Evolutionary conservation across 2,888 invertebrate genomes (phyloP).

Genomic region (Drepana falcataria): DNA sequence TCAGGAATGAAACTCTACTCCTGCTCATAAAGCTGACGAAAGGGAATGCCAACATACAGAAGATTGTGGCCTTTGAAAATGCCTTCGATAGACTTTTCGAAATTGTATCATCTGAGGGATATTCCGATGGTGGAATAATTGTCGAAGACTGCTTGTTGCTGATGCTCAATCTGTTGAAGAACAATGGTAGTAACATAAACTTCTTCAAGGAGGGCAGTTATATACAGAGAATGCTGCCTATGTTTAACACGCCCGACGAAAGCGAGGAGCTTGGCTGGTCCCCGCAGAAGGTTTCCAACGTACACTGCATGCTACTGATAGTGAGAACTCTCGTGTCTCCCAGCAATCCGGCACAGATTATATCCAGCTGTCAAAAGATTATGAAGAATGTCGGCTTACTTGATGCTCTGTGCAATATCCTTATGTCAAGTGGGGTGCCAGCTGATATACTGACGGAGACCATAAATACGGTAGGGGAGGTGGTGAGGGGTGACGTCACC

Average conservation of each 20-base stretch:
- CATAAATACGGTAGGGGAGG: constrained; percentile 96
- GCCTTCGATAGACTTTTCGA: constrained; percentile 97
- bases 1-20: constrained; percentile 95
- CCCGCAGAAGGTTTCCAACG: constrained; percentile 95
- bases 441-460: constrained; percentile 97
- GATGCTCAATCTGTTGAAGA: constrained; percentile 94
- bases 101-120: constrained; percentile 94
- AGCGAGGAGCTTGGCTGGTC: constrained; percentile 89
- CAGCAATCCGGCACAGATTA: constrained; percentile 91
- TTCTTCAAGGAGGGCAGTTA: constrained; percentile 99
- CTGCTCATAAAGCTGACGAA: constrained; percentile 94
- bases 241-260: constrained; percentile 89
- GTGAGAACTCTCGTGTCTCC: constrained; percentile 96
- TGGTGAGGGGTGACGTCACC: constrained; percentile 91
- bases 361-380: constrained; percentile 90
- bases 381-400: constrained; percentile 88
- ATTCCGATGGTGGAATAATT: constrained; percentile 96
- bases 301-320: constrained; percentile 94
- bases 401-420: constrained; percentile 86
- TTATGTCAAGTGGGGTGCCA: constrained; percentile 98
- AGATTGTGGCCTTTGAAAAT: constrained; percentile 99
- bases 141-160: constrained; percentile 98
- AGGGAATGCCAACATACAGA: constrained; percentile 97
- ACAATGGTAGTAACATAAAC: constrained; percentile 98
- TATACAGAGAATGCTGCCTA: constrained; percentile 92